These are phyloP conservation scores for Sisyra terminalis DNA, from an alignment of 2,888 invertebrate genomes.

Conservation along the genomic window DNA sequence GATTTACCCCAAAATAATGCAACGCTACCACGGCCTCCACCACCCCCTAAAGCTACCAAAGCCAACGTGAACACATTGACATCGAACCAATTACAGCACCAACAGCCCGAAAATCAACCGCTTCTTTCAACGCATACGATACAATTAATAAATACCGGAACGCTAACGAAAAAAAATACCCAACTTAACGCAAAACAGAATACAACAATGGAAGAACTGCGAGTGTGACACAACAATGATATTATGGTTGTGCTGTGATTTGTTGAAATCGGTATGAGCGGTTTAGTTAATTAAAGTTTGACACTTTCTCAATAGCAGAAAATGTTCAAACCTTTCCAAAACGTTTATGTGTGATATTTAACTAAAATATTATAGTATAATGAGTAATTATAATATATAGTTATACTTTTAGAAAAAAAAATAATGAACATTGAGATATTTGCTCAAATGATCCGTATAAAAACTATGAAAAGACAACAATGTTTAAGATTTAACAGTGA, in stretches of 20 bases:
- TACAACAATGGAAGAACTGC: slow-evolving; percentile 60
- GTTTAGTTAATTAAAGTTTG: no score
- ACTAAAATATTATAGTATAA: no score
- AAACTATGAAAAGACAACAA: no score
- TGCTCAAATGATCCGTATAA: no score
- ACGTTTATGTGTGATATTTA: no score
- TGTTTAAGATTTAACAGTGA: no score
- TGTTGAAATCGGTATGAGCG: no score
- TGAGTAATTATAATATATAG: no score
- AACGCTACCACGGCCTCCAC: slow-evolving; percentile 54
- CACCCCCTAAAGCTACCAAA: slow-evolving; percentile 54
- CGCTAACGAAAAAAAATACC: slow-evolving; percentile 60
- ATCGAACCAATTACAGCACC: slow-evolving; percentile 42
- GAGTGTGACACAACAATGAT: slow-evolving; percentile 51
- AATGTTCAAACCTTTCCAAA: no score
- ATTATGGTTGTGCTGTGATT: slow-evolving; percentile 2
- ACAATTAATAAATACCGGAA: slow-evolving; percentile 61
- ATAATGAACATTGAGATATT: no score
- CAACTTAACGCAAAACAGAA: slow-evolving; percentile 39
- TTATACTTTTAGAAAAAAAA: no score
- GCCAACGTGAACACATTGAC: slow-evolving; percentile 37
- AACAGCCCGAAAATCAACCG: slow-evolving; percentile 48
- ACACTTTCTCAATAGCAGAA: no score
- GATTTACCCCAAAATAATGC: slow-evolving; percentile 58
- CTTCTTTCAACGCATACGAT: slow-evolving; percentile 58